phyloP scores from a whole-genome alignment of 1,140 invertebrate genomes.

The Drosophila santomea region DNA sequence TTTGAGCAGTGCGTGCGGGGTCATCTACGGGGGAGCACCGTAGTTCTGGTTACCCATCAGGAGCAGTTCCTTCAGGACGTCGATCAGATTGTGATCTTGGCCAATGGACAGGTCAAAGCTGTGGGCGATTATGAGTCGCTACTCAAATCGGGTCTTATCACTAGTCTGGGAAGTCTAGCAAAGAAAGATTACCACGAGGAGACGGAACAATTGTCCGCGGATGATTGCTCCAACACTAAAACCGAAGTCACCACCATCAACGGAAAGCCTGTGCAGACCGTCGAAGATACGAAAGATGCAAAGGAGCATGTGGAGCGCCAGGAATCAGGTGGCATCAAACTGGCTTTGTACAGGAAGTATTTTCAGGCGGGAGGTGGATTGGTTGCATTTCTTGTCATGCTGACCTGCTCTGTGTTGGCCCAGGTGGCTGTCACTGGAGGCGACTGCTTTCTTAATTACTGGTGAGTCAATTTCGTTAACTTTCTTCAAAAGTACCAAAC shows the following conservation, averaged over 20 bases:
- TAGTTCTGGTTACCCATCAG: slow-evolving; percentile 93
- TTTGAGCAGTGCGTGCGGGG: slow-evolving; percentile 89
- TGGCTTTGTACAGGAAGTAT: slow-evolving; percentile 87
- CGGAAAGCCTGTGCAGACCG: slow-evolving; percentile 83
- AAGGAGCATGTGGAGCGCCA: slow-evolving; percentile 86
- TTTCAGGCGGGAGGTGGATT: slow-evolving; percentile 86
- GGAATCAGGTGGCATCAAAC: slow-evolving; percentile 86
- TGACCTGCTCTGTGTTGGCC: slow-evolving; percentile 78
- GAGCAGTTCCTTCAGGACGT: slow-evolving; percentile 93
- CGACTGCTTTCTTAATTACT: slow-evolving; percentile 89
- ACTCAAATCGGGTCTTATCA: slow-evolving; percentile 87
- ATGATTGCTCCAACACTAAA: too few species aligned
- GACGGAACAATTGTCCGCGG: too few species aligned
- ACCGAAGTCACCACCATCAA: slow-evolving; percentile 59
- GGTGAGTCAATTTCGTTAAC: slow-evolving; percentile 76
- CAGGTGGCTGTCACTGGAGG: slow-evolving; percentile 87
- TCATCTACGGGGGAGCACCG: slow-evolving; percentile 89
- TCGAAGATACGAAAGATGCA: slow-evolving; percentile 86
- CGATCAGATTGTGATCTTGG: slow-evolving; percentile 88
- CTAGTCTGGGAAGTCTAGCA: slow-evolving; percentile 85
- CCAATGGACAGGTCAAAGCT: slow-evolving; percentile 87
- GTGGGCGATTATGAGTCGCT: slow-evolving; percentile 88
- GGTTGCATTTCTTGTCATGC: slow-evolving; percentile 85
- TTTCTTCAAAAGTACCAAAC: background rate
- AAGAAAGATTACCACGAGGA: too few species aligned